Conservation (phyloP, 1,140 invertebrate species). For the Lysiphlebus fabarum region DNA sequence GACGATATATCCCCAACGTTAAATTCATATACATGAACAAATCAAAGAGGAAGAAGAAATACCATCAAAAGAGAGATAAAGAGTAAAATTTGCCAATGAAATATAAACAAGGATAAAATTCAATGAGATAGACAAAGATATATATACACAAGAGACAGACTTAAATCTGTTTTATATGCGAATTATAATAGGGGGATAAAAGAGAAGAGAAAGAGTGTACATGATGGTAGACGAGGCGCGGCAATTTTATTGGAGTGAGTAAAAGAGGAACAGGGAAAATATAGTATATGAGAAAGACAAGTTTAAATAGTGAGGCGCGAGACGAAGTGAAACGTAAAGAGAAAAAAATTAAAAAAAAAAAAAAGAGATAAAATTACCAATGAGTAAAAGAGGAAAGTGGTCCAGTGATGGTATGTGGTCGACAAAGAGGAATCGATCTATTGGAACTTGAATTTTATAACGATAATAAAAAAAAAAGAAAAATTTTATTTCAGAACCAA, state of each 20-base stretch:
- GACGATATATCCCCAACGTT: too few species aligned
- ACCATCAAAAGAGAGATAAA: neutral
- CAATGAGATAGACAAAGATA: conserved; percentile 1
- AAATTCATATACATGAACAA: neutral
- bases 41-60: conserved; percentile 7
- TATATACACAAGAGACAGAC: neutral
- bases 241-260: conserved; percentile 13
- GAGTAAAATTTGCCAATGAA: conserved; percentile 23
- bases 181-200: neutral
- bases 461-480: conserved; percentile 26
- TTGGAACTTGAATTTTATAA: conserved; percentile 47
- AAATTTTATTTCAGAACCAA: neutral
- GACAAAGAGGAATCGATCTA: conserved; percentile 47
- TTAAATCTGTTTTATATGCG: neutral
- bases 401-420: conserved; percentile 33
- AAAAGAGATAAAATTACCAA: conserved; percentile 19
- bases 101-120: conserved; percentile 3
- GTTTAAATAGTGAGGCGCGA: conserved; percentile 25
- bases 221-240: conserved; percentile 21
- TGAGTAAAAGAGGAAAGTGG: conserved; percentile 11
- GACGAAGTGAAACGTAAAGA: conserved; percentile 24
- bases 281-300: conserved; percentile 15
- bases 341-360: too few species aligned
- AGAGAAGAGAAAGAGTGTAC: neutral
- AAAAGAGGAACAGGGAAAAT: too few species aligned